phyloP scores from a whole-genome alignment of 2,797 vertebrate species.

The Sparidentex hasta region DNA sequence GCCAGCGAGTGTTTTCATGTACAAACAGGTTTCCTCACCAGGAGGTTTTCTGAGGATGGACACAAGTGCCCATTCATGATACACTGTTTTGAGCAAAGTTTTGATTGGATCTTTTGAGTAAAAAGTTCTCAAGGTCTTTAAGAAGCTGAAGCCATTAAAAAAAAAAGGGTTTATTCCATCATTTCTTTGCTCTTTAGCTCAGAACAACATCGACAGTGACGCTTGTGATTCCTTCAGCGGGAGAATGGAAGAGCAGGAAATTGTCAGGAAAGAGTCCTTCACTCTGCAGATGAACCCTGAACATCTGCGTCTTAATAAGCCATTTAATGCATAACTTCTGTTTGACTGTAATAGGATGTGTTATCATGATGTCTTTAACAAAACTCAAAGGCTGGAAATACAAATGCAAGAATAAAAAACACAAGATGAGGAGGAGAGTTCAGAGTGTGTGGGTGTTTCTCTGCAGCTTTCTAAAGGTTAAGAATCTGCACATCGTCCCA shows the following conservation, averaged over 20 bases:
- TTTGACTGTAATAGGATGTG: neutral
- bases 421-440: neutral
- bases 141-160: neutral
- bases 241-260: neutral
- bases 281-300: neutral
- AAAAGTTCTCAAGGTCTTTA: neutral
- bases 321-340: neutral
- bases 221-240: neutral
- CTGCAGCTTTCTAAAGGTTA: conserved; percentile 19
- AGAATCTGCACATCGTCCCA: neutral
- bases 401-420: neutral
- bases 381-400: neutral
- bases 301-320: neutral
- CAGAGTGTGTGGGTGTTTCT: neutral
- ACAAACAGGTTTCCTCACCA: no score
- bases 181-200: neutral
- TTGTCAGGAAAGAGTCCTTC: neutral
- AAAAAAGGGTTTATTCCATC: neutral
- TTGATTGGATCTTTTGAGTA: no score
- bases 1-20: neutral
- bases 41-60: no score
- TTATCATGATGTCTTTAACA: neutral
- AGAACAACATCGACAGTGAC: no score
- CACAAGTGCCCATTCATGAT: neutral
- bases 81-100: no score